phyloP scores from a whole-genome alignment of 2,888 invertebrate species.

The Pterobdella sp. region DNA sequence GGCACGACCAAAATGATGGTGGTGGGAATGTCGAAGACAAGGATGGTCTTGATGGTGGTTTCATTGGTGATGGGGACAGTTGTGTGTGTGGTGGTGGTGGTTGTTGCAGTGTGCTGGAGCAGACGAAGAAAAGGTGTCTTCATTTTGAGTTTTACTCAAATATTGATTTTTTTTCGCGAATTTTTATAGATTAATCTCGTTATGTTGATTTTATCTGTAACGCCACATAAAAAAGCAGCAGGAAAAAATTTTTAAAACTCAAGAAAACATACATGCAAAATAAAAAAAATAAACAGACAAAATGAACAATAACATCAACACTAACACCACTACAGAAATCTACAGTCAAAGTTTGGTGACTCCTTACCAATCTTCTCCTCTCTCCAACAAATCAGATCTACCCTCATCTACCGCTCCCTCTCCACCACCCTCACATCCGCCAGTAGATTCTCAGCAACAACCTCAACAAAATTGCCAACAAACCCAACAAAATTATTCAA shows the following conservation, averaged over 20 bases:
- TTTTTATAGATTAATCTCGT: too few relatives aligned
- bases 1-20: not conserved
- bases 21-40: not conserved
- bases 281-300: too few relatives aligned
- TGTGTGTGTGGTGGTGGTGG: not conserved
- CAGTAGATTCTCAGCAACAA: not conserved
- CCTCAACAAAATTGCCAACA: not conserved
- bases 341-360: conserved; percentile 13
- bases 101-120: not conserved
- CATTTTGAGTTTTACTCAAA: too few relatives aligned
- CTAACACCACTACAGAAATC: too few relatives aligned
- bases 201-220: too few relatives aligned
- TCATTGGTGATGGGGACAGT: not conserved
- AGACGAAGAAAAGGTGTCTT: not conserved
- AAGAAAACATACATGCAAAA: too few relatives aligned
- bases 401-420: not conserved
- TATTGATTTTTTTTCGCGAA: too few relatives aligned
- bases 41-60: not conserved
- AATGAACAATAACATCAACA: too few relatives aligned
- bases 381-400: conserved; percentile 21
- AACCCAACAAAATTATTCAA: too few relatives aligned
- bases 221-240: too few relatives aligned
- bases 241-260: too few relatives aligned
- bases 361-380: conserved; percentile 26
- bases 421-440: conserved; percentile 4